A percentile compares a stretch with the other conserved stretches of the same genome.
These are phyloP conservation scores for Schizopygopsis malacanthus DNA, from an alignment of 2,797 vertebrate species.

Conservation along the genomic window DNA sequence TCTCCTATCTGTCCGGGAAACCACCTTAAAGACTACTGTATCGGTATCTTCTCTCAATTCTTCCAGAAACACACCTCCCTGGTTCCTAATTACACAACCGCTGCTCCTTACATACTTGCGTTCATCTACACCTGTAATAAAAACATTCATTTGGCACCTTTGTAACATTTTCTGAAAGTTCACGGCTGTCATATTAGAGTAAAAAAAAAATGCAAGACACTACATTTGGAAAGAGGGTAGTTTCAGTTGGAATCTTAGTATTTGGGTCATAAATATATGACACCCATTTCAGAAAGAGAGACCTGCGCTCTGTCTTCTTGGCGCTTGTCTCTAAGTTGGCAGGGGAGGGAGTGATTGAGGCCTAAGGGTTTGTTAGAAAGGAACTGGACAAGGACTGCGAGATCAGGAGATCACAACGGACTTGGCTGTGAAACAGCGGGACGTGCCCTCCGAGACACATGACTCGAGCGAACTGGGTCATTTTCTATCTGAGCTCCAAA, in stretches of 20 bases:
- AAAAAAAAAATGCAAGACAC: conserved; percentile 3
- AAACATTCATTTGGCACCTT: conserved; percentile 20
- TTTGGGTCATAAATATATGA: not conserved
- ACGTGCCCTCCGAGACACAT: conserved; percentile 24
- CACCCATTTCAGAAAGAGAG: not conserved
- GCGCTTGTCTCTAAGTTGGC: not conserved
- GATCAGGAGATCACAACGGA: conserved; percentile 58
- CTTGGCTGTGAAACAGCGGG: conserved; percentile 47
- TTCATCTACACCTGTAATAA: conserved; percentile 36
- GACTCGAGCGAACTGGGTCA: conserved; percentile 25
- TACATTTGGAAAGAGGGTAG: not conserved
- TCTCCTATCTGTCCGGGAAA: conserved; percentile 87
- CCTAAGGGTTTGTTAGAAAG: conserved; percentile 62
- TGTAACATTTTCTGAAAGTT: conserved; percentile 49
- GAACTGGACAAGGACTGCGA: conserved; percentile 61
- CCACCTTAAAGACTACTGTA: conserved; percentile 75
- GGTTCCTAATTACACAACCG: conserved; percentile 49
- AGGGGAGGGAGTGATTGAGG: conserved; percentile 13
- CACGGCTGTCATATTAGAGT: conserved; percentile 30
- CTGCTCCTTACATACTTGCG: conserved; percentile 32
- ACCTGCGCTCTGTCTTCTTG: not conserved
- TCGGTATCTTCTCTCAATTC: conserved; percentile 5
- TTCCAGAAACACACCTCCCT: not conserved
- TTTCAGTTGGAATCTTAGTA: conserved; percentile 21
- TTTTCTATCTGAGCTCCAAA: conserved; percentile 12